Evolutionary conservation across 2,888 invertebrate species (phyloP).

Genomic region (Halictus ligatus): DNA sequence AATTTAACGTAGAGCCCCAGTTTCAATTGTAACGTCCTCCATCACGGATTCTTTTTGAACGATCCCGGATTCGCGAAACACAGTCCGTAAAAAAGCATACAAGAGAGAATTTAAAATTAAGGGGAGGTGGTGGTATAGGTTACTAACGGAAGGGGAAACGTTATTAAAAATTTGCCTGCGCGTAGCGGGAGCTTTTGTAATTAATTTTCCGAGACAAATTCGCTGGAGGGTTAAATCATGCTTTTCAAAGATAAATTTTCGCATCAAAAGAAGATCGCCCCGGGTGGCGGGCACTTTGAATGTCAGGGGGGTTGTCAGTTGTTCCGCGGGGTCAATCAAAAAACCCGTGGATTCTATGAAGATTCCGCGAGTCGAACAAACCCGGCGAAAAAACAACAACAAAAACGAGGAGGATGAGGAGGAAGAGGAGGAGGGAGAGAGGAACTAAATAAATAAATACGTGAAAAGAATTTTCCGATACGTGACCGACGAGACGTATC

Average conservation of each 20-base stretch:
- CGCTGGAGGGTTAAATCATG: background rate
- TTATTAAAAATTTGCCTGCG: background rate
- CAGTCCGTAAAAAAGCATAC: background rate
- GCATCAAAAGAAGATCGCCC: background rate
- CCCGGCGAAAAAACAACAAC: background rate
- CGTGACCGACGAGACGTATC: conserved; percentile 20
- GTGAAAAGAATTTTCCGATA: conserved; percentile 5
- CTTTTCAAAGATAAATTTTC: background rate
- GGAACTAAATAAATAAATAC: background rate
- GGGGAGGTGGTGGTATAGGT: background rate
- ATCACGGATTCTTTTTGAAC: conserved; percentile 3
- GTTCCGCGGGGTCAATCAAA: background rate
- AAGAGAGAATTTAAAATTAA: conserved; percentile 2
- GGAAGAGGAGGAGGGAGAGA: background rate
- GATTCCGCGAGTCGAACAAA: background rate
- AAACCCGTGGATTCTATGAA: background rate
- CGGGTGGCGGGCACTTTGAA: background rate
- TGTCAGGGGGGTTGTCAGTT: background rate
- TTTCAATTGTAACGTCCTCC: background rate
- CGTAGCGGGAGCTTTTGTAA: background rate
- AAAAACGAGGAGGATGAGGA: background rate
- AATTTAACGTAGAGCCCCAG: background rate
- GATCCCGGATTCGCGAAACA: background rate
- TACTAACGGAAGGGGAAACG: background rate
- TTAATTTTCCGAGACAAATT: conserved; percentile 13